These are phyloP conservation scores for Erethizon dorsatum DNA, from an alignment of 2,797 vertebrate genomes.

Conservation along the genomic window DNA sequence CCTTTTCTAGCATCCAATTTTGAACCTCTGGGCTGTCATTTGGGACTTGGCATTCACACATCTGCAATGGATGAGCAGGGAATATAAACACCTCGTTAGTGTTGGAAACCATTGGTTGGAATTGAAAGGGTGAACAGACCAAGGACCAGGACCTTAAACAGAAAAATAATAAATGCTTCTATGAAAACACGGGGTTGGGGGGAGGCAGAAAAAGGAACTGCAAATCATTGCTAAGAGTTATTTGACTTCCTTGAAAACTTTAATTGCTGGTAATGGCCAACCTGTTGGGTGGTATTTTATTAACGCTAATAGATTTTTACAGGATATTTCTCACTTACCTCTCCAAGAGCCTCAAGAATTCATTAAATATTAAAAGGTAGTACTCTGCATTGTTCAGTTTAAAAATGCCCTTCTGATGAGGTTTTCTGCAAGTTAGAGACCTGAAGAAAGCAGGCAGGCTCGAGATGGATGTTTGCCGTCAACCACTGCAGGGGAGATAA, in stretches of 20 bases:
- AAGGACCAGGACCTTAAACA: neutral
- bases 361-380: slow-evolving; percentile 90
- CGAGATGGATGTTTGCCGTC: neutral
- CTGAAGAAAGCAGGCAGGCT: slow-evolving; percentile 31
- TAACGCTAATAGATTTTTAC: slow-evolving; percentile 90
- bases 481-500: neutral
- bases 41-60: slow-evolving; percentile 79
- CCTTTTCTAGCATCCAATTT: slow-evolving; percentile 71
- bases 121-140: neutral
- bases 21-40: slow-evolving; percentile 81
- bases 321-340: slow-evolving; percentile 89
- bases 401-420: slow-evolving; percentile 86
- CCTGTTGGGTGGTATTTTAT: slow-evolving; percentile 89
- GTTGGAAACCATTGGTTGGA: slow-evolving; percentile 82
- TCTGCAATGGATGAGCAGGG: slow-evolving; percentile 86
- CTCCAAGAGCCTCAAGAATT: slow-evolving; percentile 87
- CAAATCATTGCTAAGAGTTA: slow-evolving; percentile 83
- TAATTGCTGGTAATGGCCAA: slow-evolving; percentile 89
- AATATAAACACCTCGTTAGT: slow-evolving; percentile 86
- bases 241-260: slow-evolving; percentile 86
- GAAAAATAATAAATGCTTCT: neutral
- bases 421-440: slow-evolving; percentile 89
- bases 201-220: neutral
- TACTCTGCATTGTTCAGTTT: slow-evolving; percentile 87
- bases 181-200: neutral